phyloP scores from a whole-genome alignment of 2,888 invertebrate genomes.

The Panzeria rudis region DNA sequence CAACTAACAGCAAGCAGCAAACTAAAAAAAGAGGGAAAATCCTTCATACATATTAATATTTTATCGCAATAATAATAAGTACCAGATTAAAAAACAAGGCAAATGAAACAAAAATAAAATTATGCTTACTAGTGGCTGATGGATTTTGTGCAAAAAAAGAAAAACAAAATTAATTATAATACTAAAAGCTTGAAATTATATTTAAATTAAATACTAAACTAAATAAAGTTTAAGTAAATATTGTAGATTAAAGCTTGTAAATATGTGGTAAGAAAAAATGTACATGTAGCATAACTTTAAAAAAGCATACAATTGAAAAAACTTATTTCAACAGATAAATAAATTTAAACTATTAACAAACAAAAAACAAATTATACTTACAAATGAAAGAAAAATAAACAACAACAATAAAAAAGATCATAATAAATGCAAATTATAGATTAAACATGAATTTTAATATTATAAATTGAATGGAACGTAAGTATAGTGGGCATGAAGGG shows the following conservation, averaged over 20 bases:
- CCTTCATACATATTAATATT: neutral
- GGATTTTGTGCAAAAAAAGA: slow-evolving; percentile 28
- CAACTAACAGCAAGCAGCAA: neutral
- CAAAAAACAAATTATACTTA: neutral
- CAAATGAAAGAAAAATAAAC: slow-evolving; percentile 11
- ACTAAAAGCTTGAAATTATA: slow-evolving; percentile 11
- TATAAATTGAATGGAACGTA: neutral
- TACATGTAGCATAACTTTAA: slow-evolving; percentile 33
- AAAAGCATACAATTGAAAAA: slow-evolving; percentile 31
- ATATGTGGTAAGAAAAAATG: slow-evolving; percentile 44
- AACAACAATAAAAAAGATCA: slow-evolving; percentile 46
- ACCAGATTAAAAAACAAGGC: neutral
- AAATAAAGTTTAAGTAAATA: slow-evolving; percentile 58
- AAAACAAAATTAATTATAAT: neutral
- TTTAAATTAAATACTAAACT: slow-evolving; percentile 15
- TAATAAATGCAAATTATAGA: slow-evolving; percentile 27
- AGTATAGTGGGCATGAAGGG: neutral
- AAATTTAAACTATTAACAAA: slow-evolving; percentile 18
- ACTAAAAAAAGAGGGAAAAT: neutral
- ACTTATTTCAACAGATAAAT: neutral
- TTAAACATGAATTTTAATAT: neutral
- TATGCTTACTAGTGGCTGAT: slow-evolving; percentile 43
- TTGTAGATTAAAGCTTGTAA: slow-evolving; percentile 64
- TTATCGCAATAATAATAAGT: slow-evolving; percentile 27
- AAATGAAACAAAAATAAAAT: slow-evolving; percentile 20